These are phyloP conservation scores for Mamestra configurata DNA, from an alignment of 1,140 invertebrate genomes.

Conservation along the genomic window DNA sequence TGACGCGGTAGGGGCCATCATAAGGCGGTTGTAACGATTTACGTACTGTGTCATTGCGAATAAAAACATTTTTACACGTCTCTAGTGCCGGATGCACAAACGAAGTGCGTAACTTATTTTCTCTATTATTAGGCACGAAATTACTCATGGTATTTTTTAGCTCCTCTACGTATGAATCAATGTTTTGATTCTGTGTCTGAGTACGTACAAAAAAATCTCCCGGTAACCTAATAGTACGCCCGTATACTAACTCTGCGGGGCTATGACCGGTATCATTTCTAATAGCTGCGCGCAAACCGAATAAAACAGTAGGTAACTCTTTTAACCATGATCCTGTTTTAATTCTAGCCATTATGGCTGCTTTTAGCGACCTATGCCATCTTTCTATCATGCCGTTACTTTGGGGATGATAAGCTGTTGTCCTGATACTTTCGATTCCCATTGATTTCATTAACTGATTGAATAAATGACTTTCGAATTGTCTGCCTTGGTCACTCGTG, in stretches of 20 bases:
- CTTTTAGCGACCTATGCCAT: not conserved
- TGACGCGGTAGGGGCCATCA: slow-evolving; percentile 28
- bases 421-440: not conserved
- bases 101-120: not conserved
- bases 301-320: not conserved
- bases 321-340: not conserved
- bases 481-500: not conserved
- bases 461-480: not conserved
- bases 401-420: not conserved
- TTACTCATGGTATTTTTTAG: not conserved
- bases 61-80: slow-evolving; percentile 14
- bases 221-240: slow-evolving; percentile 17
- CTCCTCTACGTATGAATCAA: not conserved
- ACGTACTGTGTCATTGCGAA: slow-evolving; percentile 23
- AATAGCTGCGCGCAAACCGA: not conserved
- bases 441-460: not conserved
- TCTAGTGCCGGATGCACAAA: slow-evolving; percentile 14
- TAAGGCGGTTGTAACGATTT: slow-evolving; percentile 34
- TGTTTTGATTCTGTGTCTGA: too few relatives aligned
- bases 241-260: slow-evolving; percentile 26
- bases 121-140: not conserved
- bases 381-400: not conserved
- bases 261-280: slow-evolving; percentile 14
- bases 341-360: not conserved
- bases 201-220: slow-evolving; percentile 31